phyloP scores from a whole-genome alignment of 2,113 vertebrate genomes.

The Bungarus multicinctus region DNA sequence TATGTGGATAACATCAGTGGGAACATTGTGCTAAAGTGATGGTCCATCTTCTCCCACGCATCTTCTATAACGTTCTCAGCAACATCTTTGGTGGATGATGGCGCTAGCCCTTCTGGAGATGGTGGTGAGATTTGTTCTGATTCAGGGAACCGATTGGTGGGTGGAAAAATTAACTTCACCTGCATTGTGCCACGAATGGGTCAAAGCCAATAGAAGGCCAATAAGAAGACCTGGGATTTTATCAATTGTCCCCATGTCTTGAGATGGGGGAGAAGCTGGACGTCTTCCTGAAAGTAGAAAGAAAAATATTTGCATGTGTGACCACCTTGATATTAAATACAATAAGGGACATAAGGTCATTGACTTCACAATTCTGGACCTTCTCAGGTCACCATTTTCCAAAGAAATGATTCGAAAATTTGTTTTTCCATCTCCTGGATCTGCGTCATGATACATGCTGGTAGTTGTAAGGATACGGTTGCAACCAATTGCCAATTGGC shows the following conservation, averaged over 20 bases:
- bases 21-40: not conserved
- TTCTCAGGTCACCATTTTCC: not conserved
- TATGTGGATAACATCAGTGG: not conserved
- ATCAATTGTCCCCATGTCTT: not conserved
- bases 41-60: too few species aligned
- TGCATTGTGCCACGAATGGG: not conserved
- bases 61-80: not conserved
- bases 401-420: not conserved
- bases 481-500: not conserved
- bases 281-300: not conserved
- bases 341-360: too few species aligned
- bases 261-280: not conserved
- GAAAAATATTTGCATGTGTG: not conserved
- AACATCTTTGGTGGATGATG: not conserved
- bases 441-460: not conserved
- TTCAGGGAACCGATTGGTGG: not conserved
- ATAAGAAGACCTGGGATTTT: not conserved
- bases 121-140: not conserved
- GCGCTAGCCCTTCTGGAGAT: too few species aligned
- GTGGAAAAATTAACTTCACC: constrained; percentile 44
- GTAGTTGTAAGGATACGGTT: not conserved
- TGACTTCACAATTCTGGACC: not conserved
- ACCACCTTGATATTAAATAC: not conserved
- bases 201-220: constrained; percentile 21
- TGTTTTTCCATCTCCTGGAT: too few species aligned